A percentile compares a stretch with the other conserved stretches of the same genome.
These are phyloP conservation scores for Seriola rivoliana DNA, from an alignment of 2,113 vertebrate species.

Conservation along the genomic window DNA sequence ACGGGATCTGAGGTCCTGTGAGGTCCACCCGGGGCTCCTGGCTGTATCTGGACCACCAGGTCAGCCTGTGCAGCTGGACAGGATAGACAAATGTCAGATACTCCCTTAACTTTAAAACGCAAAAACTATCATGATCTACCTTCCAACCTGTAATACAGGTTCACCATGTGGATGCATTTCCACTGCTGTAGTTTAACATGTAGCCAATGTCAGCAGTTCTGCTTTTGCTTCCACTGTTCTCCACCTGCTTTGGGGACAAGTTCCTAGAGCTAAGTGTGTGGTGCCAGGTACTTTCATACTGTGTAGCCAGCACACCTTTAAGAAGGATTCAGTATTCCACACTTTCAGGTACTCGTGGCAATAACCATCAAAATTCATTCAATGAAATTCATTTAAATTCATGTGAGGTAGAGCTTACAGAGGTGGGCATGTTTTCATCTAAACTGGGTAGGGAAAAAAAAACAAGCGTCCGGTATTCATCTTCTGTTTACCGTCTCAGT, in stretches of 20 bases:
- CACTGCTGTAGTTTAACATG: too few species aligned
- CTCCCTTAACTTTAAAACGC: background rate
- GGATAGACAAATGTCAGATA: slow-evolving; percentile 19
- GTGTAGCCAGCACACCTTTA: background rate
- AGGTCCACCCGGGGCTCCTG: slow-evolving; percentile 67
- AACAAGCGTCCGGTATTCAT: background rate
- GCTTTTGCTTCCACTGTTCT: background rate
- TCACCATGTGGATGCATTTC: background rate
- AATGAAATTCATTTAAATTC: too few species aligned
- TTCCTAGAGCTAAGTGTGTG: too few species aligned
- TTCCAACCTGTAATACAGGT: background rate
- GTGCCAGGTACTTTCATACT: background rate
- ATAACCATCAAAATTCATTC: too few species aligned
- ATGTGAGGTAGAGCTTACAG: too few species aligned
- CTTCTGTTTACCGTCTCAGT: background rate
- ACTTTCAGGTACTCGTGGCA: background rate
- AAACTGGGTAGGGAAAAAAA: too few species aligned
- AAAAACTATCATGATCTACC: background rate
- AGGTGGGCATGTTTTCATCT: too few species aligned
- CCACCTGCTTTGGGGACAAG: too few species aligned
- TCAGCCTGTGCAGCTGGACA: slow-evolving; percentile 87
- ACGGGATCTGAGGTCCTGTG: slow-evolving; percentile 28
- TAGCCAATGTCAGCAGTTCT: background rate
- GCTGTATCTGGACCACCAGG: slow-evolving; percentile 92
- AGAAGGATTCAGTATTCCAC: background rate